Percentiles rank a stretch among this genome's conserved stretches.
phyloP scores from a whole-genome alignment of 23 tunicate species.

The Diplosoma virens region DNA sequence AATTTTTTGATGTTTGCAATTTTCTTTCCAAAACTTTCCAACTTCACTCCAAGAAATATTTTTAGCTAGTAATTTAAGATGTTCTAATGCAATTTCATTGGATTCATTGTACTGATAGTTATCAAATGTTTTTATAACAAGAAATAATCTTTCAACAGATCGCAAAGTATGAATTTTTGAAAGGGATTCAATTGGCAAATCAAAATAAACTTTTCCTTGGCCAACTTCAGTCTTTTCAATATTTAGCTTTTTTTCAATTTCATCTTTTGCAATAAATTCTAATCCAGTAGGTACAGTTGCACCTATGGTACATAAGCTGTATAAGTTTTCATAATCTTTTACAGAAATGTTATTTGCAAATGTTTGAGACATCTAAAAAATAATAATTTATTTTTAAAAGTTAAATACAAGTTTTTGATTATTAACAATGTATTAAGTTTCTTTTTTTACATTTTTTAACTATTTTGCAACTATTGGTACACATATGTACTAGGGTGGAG shows the following conservation, averaged over 20 bases:
- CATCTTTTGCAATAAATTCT: slow-evolving; percentile 51
- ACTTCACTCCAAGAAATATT: slow-evolving; percentile 58
- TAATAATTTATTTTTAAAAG: too few relatives aligned
- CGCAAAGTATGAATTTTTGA: slow-evolving; percentile 49
- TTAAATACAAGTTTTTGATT: too few relatives aligned
- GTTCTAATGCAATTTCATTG: slow-evolving; percentile 30
- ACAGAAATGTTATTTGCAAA: too few relatives aligned
- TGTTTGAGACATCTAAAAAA: too few relatives aligned
- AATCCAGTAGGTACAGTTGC: slow-evolving; percentile 88
- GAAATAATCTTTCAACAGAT: slow-evolving; percentile 74
- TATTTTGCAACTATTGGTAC: too few relatives aligned
- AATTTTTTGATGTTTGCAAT: slow-evolving; percentile 34
- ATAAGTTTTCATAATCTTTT: not conserved
- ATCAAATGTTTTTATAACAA: slow-evolving; percentile 42
- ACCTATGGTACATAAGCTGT: slow-evolving; percentile 33
- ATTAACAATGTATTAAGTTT: too few relatives aligned
- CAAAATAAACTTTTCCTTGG: slow-evolving; percentile 81
- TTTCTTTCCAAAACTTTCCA: slow-evolving; percentile 62
- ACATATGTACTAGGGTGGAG: too few relatives aligned
- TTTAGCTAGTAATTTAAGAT: slow-evolving; percentile 35
- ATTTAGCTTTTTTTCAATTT: slow-evolving; percentile 49
- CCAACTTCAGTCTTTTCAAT: not conserved
- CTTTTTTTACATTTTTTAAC: too few relatives aligned
- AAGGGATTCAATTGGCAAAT: slow-evolving; percentile 13
- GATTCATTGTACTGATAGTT: slow-evolving; percentile 55